These are phyloP conservation scores for Drosophila simulans DNA, from an alignment of 1,140 invertebrate genomes.

Conservation along the genomic window DNA sequence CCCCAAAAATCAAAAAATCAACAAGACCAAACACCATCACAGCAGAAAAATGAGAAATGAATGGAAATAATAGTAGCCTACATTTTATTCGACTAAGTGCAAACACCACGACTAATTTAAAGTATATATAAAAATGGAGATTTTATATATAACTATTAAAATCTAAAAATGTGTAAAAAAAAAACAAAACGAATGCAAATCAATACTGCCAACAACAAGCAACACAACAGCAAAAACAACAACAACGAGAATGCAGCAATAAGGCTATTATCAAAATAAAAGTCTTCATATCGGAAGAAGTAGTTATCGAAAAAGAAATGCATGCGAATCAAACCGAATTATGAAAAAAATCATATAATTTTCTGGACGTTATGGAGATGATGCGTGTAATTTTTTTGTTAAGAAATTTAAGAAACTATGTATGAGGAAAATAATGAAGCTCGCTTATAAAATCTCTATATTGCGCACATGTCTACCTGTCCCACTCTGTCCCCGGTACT, in stretches of 20 bases:
- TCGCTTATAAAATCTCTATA: slow-evolving; percentile 28
- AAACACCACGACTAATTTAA: slow-evolving; percentile 40
- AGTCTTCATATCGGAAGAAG: slow-evolving; percentile 4
- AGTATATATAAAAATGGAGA: slow-evolving; percentile 38
- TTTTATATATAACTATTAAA: slow-evolving; percentile 49
- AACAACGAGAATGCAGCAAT: slow-evolving; percentile 65
- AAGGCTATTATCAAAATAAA: slow-evolving; percentile 62
- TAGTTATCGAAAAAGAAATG: slow-evolving; percentile 19
- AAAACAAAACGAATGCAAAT: slow-evolving; percentile 26
- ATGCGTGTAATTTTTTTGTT: slow-evolving; percentile 26
- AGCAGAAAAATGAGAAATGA: slow-evolving; percentile 28
- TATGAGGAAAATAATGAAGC: slow-evolving; percentile 21
- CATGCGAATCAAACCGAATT: slow-evolving; percentile 19
- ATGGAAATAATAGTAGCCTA: slow-evolving; percentile 1
- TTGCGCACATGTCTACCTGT: slow-evolving; percentile 32
- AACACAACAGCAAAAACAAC: slow-evolving; percentile 24
- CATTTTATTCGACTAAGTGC: slow-evolving; percentile 18
- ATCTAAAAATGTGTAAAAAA: slow-evolving; percentile 19
- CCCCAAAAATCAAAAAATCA: slow-evolving; percentile 8
- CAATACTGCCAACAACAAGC: slow-evolving; percentile 42
- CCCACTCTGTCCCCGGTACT: slow-evolving; percentile 39
- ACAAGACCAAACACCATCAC: slow-evolving; percentile 36
- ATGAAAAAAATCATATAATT: neutral
- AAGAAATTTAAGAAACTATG: slow-evolving; percentile 14
- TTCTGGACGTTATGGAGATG: neutral